Percentiles rank a stretch among this genome's conserved stretches.
Conservation (phyloP, 1,140 invertebrate genomes). For the Adoxophyes honmai region DNA sequence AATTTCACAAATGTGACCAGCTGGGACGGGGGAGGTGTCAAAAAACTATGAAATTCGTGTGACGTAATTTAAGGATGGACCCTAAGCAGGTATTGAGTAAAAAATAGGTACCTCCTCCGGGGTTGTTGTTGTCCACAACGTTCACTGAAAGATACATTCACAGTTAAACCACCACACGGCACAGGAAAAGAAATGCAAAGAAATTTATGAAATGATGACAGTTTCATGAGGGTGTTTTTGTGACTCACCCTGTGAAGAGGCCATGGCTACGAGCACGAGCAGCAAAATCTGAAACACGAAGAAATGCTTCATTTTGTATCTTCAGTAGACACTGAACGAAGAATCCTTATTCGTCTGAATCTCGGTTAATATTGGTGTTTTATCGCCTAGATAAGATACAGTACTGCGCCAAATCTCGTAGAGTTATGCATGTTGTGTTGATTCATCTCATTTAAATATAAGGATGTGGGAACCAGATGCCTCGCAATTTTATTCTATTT, state of each 20-base stretch:
- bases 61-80: too few relatives aligned
- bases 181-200: too few relatives aligned
- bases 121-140: conserved; percentile 29
- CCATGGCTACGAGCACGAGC: conserved; percentile 33
- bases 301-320: conserved; percentile 21
- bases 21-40: too few relatives aligned
- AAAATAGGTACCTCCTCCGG: conserved; percentile 10
- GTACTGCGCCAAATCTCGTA: background rate
- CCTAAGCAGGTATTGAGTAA: background rate
- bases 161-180: too few relatives aligned
- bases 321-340: background rate
- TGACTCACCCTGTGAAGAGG: conserved; percentile 25
- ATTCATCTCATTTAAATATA: background rate
- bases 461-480: background rate
- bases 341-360: background rate
- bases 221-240: background rate
- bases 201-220: too few relatives aligned
- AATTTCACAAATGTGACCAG: too few relatives aligned
- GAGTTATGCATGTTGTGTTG: background rate
- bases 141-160: conserved; percentile 28
- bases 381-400: conserved; percentile 8
- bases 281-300: conserved; percentile 35
- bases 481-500: background rate
- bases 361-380: background rate
- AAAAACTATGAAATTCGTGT: too few relatives aligned